Conservation (phyloP, 2,113 vertebrate genomes). For the Indicator maculatus region DNA sequence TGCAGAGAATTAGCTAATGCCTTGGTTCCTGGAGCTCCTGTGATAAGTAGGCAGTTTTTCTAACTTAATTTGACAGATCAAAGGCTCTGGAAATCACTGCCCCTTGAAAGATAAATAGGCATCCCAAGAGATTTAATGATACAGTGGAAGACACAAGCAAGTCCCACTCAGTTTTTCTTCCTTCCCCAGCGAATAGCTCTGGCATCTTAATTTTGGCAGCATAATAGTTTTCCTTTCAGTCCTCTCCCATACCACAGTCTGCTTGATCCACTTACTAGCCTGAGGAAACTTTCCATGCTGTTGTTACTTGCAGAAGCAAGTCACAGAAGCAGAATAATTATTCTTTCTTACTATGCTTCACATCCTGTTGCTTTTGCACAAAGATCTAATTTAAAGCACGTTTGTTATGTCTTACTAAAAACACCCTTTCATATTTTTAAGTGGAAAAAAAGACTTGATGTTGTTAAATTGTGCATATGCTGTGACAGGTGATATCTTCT, state of each 20-base stretch:
- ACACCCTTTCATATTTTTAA: neutral
- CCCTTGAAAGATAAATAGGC: conserved; percentile 22
- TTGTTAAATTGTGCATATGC: neutral
- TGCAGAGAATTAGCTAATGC: neutral
- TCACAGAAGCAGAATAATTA: conserved; percentile 12
- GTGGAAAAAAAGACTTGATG: neutral
- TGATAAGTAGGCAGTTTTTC: neutral
- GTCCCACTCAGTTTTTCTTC: neutral
- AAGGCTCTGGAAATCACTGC: conserved; percentile 9
- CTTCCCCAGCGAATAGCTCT: neutral
- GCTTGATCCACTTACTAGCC: neutral
- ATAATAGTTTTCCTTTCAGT: conserved; percentile 8
- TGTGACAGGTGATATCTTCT: neutral
- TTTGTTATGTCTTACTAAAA: conserved; percentile 18
- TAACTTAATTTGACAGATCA: conserved; percentile 10
- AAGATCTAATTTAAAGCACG: conserved; percentile 21
- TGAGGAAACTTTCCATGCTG: neutral
- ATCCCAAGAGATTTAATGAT: neutral
- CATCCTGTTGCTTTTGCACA: conserved; percentile 6
- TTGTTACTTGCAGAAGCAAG: conserved; percentile 21
- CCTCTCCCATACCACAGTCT: neutral
- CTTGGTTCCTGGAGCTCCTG: conserved; percentile 1
- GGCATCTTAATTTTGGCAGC: neutral
- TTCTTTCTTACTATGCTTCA: conserved; percentile 3
- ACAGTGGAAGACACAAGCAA: neutral